A percentile compares a stretch with the other conserved stretches of the same genome.
Conservation (phyloP, 2,888 invertebrate species). For the Cyrtodaria siliqua region DNA sequence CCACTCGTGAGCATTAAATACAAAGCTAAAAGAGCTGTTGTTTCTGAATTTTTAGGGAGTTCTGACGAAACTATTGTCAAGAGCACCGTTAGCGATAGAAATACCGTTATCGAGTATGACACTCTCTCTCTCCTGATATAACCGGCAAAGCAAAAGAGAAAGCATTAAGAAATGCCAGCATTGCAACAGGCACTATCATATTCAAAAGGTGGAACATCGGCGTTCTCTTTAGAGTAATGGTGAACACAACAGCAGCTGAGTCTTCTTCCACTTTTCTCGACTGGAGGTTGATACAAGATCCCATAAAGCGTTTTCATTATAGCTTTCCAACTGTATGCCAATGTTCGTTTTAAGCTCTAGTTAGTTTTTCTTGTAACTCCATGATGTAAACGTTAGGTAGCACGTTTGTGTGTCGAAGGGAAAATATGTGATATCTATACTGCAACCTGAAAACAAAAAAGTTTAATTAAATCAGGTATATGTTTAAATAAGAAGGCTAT, state of each 20-base stretch:
- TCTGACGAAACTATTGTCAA: conserved; percentile 32
- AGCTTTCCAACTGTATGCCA: conserved; percentile 16
- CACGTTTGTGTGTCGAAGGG: conserved; percentile 31
- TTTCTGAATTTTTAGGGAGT: conserved; percentile 35
- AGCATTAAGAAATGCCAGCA: conserved; percentile 47
- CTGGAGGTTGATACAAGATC: conserved; percentile 1
- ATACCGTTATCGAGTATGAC: conserved; percentile 33
- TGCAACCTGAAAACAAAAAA: conserved; percentile 32
- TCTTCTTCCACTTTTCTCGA: neutral
- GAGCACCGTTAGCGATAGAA: conserved; percentile 35
- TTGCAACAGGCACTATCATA: conserved; percentile 17
- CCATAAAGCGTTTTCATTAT: conserved; percentile 20
- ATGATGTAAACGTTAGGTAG: conserved; percentile 19
- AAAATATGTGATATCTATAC: conserved; percentile 33
- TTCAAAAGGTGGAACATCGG: conserved; percentile 25
- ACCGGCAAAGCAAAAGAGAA: conserved; percentile 52
- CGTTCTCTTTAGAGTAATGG: conserved; percentile 16
- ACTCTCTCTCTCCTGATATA: conserved; percentile 28
- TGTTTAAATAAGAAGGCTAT: too few relatives aligned
- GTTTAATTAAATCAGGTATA: too few relatives aligned
- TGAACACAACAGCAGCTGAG: conserved; percentile 34
- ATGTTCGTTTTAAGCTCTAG: conserved; percentile 17
- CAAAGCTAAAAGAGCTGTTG: conserved; percentile 1
- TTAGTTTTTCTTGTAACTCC: conserved; percentile 22
- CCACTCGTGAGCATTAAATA: conserved; percentile 15